These are phyloP conservation scores for Amphibalanus amphitrite DNA, from an alignment of 1,140 invertebrate species.

Conservation along the genomic window DNA sequence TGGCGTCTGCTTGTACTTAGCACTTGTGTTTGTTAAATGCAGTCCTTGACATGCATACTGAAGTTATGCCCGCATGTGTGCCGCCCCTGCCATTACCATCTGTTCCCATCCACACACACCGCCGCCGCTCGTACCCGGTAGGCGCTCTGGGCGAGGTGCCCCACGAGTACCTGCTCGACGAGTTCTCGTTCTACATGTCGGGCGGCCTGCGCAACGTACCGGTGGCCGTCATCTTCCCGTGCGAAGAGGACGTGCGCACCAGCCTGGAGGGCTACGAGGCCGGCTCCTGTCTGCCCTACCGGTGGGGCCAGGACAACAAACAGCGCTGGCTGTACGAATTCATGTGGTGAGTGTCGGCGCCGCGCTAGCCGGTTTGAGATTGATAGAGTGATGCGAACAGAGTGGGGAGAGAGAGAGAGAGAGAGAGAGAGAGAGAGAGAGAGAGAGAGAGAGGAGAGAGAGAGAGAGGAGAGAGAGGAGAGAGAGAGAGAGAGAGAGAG, in stretches of 20 bases:
- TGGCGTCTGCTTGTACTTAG: too few relatives aligned
- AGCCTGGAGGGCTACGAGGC: conserved; percentile 69
- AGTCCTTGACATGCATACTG: too few relatives aligned
- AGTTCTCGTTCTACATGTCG: conserved; percentile 42
- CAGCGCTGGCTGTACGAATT: conserved; percentile 62
- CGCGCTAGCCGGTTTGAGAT: too few relatives aligned
- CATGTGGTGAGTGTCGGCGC: conserved; percentile 46
- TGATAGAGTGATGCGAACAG: too few relatives aligned
- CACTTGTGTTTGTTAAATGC: too few relatives aligned
- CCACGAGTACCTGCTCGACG: conserved; percentile 46
- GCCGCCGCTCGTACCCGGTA: conserved; percentile 3
- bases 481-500: too few relatives aligned
- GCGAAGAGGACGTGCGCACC: conserved; percentile 52
- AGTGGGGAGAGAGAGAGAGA: too few relatives aligned
- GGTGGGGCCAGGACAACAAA: conserved; percentile 54
- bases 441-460: too few relatives aligned
- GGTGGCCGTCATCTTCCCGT: conserved; percentile 42
- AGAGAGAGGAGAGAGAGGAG: too few relatives aligned
- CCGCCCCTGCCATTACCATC: too few relatives aligned
- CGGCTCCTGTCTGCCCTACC: conserved; percentile 79
- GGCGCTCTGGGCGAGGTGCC: conserved; percentile 46
- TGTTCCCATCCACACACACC: neutral
- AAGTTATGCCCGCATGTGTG: too few relatives aligned
- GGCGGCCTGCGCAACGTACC: conserved; percentile 6
- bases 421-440: too few relatives aligned